These are phyloP conservation scores for Patiria miniata DNA, from an alignment of 35 echinoderm and acorn worm species.

Conservation along the genomic window DNA sequence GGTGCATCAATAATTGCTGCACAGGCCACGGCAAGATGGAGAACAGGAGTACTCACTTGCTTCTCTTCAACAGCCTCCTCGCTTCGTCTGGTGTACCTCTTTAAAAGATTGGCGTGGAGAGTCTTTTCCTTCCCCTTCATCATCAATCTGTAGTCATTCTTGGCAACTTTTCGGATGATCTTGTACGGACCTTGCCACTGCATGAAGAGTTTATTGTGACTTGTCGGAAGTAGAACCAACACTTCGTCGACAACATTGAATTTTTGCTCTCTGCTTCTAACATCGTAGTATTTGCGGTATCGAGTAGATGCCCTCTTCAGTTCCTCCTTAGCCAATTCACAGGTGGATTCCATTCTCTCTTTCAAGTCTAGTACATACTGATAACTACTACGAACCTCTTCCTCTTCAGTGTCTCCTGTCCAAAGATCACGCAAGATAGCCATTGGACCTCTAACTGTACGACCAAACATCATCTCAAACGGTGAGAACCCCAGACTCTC, in stretches of 20 bases:
- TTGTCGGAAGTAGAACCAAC: slow-evolving; percentile 44
- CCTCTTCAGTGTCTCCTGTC: slow-evolving; percentile 5
- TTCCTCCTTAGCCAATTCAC: slow-evolving; percentile 39
- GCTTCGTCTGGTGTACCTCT: slow-evolving; percentile 19
- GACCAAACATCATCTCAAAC: slow-evolving; percentile 70
- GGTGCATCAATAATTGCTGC: background rate
- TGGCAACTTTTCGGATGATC: slow-evolving; percentile 12
- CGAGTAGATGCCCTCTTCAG: slow-evolving; percentile 5
- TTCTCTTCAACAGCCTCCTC: background rate
- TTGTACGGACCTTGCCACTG: slow-evolving; percentile 49
- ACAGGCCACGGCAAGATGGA: background rate
- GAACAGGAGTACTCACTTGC: background rate
- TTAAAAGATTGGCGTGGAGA: slow-evolving; percentile 45
- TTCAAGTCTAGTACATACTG: slow-evolving; percentile 57
- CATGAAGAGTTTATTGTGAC: too few species aligned
- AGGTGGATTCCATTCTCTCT: slow-evolving; percentile 43
- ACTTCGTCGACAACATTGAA: slow-evolving; percentile 41
- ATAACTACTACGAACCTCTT: slow-evolving; percentile 56
- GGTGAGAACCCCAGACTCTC: too few species aligned
- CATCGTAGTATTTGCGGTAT: too few species aligned
- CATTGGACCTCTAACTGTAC: slow-evolving; percentile 41
- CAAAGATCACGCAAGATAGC: slow-evolving; percentile 42
- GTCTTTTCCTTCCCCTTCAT: slow-evolving; percentile 14
- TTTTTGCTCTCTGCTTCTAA: background rate
- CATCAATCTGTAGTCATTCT: slow-evolving; percentile 38